These are phyloP conservation scores for Parnassius smintheus DNA, from an alignment of 2,888 invertebrate genomes.

Conservation along the genomic window DNA sequence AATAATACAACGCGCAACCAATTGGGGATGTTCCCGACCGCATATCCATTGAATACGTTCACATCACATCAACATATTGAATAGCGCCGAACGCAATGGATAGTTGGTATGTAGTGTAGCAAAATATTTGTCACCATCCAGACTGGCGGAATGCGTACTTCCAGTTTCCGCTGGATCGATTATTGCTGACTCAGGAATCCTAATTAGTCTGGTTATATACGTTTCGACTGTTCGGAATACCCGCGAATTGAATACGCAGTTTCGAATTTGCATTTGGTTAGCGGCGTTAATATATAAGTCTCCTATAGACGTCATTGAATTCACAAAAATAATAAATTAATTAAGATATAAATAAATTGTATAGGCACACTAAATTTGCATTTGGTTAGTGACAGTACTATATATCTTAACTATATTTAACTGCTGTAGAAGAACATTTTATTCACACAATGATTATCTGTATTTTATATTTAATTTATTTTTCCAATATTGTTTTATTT, in stretches of 20 bases:
- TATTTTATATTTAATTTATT: too few relatives aligned
- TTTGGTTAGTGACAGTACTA: too few relatives aligned
- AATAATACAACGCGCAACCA: conserved; percentile 5
- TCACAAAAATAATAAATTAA: too few relatives aligned
- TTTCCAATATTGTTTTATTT: too few relatives aligned
- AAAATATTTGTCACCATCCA: conserved; percentile 35
- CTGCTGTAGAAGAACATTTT: too few relatives aligned
- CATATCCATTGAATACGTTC: conserved; percentile 15
- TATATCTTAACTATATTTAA: too few relatives aligned
- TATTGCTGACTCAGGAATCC: conserved; percentile 32
- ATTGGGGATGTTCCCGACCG: conserved; percentile 11
- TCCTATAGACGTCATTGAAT: not conserved
- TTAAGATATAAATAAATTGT: too few relatives aligned
- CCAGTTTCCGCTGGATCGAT: conserved; percentile 20
- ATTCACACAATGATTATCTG: too few relatives aligned
- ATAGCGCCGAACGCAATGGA: conserved; percentile 17
- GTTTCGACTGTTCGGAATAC: conserved; percentile 15
- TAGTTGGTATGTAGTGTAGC: conserved; percentile 26
- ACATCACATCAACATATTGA: conserved; percentile 21
- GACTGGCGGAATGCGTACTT: conserved; percentile 14
- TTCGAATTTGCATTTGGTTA: conserved; percentile 7
- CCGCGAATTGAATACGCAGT: conserved; percentile 22
- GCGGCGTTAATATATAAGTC: not conserved
- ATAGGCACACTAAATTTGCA: too few relatives aligned
- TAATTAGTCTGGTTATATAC: conserved; percentile 35